Percentiles rank a stretch among this genome's conserved stretches.
phyloP scores from a whole-genome alignment of 1,140 invertebrate species.

The Arctopsyche grandis region DNA sequence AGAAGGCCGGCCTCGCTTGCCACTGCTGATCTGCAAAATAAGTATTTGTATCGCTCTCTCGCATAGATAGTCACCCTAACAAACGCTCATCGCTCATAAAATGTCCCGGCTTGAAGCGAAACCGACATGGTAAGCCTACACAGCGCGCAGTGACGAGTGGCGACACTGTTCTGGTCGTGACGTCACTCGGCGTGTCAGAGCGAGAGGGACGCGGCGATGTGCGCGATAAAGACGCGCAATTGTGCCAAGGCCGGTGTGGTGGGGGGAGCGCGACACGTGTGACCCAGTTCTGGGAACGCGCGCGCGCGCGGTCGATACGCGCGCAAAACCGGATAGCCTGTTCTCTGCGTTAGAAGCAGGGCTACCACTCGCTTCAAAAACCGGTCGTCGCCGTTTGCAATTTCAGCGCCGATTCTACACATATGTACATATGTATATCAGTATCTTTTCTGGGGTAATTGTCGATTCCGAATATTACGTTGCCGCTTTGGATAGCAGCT shows the following conservation, averaged over 20 bases:
- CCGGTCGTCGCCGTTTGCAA: background rate
- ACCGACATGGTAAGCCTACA: too few species aligned
- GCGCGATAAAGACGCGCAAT: constrained; percentile 18
- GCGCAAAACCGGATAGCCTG: background rate
- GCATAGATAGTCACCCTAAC: too few species aligned
- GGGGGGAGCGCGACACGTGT: constrained; percentile 40
- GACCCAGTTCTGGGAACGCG: constrained; percentile 32
- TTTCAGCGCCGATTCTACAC: background rate
- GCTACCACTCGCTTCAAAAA: background rate
- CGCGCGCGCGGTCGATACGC: background rate
- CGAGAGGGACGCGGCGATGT: background rate
- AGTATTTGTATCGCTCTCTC: too few species aligned
- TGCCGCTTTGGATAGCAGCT: too few species aligned
- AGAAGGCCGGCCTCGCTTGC: too few species aligned
- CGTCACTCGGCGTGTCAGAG: background rate
- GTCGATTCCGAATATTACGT: too few species aligned
- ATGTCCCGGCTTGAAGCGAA: too few species aligned
- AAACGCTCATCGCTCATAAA: too few species aligned
- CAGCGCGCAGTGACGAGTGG: background rate
- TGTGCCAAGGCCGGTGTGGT: constrained; percentile 41
- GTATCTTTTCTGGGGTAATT: too few species aligned
- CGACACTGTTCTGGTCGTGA: background rate
- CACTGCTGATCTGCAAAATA: too few species aligned
- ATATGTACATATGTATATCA: background rate
- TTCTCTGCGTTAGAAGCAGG: background rate